A percentile compares a stretch with the other conserved stretches of the same genome.
These are phyloP conservation scores for Hipposideros armiger DNA, from an alignment of 2,113 vertebrate species.

Conservation along the genomic window DNA sequence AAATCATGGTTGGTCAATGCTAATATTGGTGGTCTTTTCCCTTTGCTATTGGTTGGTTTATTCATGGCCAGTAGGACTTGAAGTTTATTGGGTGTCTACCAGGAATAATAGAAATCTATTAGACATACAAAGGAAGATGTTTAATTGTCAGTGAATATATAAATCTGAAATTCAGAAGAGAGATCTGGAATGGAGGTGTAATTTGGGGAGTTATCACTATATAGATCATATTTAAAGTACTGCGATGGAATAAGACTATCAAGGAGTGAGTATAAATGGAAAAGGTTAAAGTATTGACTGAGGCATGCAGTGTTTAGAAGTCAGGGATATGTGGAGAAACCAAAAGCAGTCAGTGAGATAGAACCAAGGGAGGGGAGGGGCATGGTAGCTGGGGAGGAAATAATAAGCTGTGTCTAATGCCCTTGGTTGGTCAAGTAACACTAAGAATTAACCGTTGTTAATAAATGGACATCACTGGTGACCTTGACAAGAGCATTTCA, in stretches of 20 bases:
- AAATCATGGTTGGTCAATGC: neutral
- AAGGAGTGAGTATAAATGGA: neutral
- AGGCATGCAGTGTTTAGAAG: neutral
- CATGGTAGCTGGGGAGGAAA: neutral
- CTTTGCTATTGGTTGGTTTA: neutral
- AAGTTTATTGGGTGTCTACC: neutral
- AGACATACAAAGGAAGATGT: neutral
- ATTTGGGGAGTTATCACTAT: neutral
- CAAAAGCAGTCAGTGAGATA: neutral
- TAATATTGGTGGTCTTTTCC: neutral
- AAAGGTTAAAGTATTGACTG: neutral
- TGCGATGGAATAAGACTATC: neutral
- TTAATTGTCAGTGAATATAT: neutral
- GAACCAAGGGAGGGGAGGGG: neutral
- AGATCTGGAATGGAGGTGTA: neutral
- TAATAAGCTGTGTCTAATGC: neutral
- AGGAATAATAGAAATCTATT: neutral
- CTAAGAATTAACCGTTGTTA: neutral
- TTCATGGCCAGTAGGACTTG: neutral
- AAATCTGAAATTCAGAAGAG: slow-evolving; percentile 16
- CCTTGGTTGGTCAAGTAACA: neutral
- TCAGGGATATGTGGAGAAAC: slow-evolving; percentile 28
- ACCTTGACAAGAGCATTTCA: slow-evolving; percentile 1
- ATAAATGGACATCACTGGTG: neutral
- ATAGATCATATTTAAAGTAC: neutral